Percentiles rank a stretch among this genome's conserved stretches.
Conservation (phyloP, 1,140 invertebrate species). For the Bemisia tabaci region DNA sequence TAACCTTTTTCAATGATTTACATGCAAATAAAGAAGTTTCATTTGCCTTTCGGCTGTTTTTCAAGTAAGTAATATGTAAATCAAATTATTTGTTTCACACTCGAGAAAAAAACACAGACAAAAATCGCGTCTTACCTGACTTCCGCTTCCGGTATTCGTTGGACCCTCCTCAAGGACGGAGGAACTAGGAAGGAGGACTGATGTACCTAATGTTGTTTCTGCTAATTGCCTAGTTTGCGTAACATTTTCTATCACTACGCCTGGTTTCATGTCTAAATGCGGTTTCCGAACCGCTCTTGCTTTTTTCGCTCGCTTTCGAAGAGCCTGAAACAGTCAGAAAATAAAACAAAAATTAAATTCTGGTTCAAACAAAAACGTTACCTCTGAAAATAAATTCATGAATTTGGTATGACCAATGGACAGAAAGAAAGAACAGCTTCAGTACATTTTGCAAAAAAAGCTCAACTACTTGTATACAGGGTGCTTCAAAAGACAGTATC, state of each 20-base stretch:
- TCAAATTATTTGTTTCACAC: too few relatives aligned
- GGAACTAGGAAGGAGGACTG: constrained; percentile 26
- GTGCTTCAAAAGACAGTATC: too few relatives aligned
- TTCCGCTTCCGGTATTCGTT: constrained; percentile 78
- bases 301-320: constrained; percentile 71
- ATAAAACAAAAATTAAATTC: neutral
- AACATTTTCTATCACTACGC: constrained; percentile 78
- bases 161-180: constrained; percentile 48
- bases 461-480: too few relatives aligned
- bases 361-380: neutral
- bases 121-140: constrained; percentile 35
- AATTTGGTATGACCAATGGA: too few relatives aligned
- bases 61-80: too few relatives aligned
- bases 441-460: too few relatives aligned
- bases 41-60: too few relatives aligned
- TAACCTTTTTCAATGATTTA: too few relatives aligned
- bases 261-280: constrained; percentile 55
- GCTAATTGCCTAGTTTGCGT: constrained; percentile 69
- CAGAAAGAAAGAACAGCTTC: too few relatives aligned
- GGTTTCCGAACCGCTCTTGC: constrained; percentile 58
- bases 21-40: too few relatives aligned
- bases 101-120: too few relatives aligned
- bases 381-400: neutral
- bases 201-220: constrained; percentile 50
- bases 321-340: constrained; percentile 38